Evolutionary conservation across 2,113 vertebrate species (phyloP).

Genomic region (Chiloscyllium plagiosum): DNA sequence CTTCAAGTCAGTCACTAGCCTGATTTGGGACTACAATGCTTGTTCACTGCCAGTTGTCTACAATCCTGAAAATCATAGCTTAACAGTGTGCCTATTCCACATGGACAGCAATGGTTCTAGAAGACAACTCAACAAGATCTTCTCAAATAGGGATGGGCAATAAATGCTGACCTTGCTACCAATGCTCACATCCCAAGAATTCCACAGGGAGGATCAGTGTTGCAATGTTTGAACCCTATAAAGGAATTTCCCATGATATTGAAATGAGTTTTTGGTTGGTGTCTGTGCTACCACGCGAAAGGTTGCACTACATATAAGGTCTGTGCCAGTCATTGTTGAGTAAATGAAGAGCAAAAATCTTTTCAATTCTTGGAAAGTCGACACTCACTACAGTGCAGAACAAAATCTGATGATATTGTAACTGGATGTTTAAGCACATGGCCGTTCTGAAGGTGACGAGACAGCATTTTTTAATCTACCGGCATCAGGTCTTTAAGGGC

Average conservation of each 20-base stretch:
- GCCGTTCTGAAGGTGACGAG: too few relatives aligned
- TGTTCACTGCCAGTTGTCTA: background rate
- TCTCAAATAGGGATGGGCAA: background rate
- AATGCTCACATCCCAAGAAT: background rate
- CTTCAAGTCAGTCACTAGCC: background rate
- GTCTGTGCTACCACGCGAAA: background rate
- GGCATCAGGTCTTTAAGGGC: too few relatives aligned
- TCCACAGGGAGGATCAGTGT: background rate
- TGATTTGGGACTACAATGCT: background rate
- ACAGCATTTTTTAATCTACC: too few relatives aligned
- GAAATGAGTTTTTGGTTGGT: background rate
- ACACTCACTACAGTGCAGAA: background rate
- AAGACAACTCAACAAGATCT: background rate
- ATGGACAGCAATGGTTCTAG: background rate
- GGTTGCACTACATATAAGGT: background rate
- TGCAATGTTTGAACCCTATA: background rate
- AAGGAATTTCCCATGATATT: background rate
- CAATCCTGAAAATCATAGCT: background rate
- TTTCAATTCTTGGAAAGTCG: background rate
- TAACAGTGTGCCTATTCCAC: background rate
- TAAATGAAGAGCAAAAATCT: background rate
- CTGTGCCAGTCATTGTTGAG: background rate
- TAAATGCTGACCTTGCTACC: background rate
- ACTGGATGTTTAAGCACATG: too few relatives aligned
- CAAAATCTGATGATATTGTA: background rate